A percentile compares a stretch with the other conserved stretches of the same genome.
phyloP scores from a whole-genome alignment of 2,113 vertebrate species.

The Gasterosteus aculeatus region DNA sequence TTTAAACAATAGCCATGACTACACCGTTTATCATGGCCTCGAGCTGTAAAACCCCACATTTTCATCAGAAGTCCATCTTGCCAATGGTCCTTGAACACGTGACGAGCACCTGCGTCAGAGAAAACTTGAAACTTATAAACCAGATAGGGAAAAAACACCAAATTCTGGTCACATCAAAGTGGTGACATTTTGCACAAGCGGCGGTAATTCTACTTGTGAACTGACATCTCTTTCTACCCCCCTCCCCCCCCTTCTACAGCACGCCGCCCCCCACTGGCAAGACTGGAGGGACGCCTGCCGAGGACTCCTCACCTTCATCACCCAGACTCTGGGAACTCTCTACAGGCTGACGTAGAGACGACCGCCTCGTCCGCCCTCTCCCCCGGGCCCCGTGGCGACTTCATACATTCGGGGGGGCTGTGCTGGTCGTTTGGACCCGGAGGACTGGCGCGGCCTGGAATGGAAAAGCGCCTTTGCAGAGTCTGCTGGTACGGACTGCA shows the following conservation, averaged over 20 bases:
- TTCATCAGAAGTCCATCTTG: too few relatives aligned
- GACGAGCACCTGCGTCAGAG: too few relatives aligned
- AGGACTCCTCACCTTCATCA: slow-evolving; percentile 74
- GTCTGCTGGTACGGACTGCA: slow-evolving; percentile 61
- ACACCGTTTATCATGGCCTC: neutral
- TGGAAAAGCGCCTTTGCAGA: too few relatives aligned
- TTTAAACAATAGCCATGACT: neutral
- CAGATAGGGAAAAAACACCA: too few relatives aligned
- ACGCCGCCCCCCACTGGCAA: slow-evolving; percentile 68
- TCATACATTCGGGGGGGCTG: neutral
- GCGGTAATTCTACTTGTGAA: neutral
- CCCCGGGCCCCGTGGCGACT: neutral
- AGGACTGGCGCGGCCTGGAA: neutral
- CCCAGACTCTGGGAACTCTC: slow-evolving; percentile 75
- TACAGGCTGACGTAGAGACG: slow-evolving; percentile 69
- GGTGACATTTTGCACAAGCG: neutral
- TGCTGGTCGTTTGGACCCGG: neutral
- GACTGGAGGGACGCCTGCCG: slow-evolving; percentile 72
- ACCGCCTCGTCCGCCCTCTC: neutral
- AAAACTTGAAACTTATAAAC: too few relatives aligned
- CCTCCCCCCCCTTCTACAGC: too few relatives aligned
- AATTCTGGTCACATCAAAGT: neutral
- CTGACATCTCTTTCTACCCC: neutral
- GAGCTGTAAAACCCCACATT: neutral
- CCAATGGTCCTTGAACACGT: too few relatives aligned